Evolutionary conservation across 2,888 invertebrate species (phyloP), one percentile per base, ranked within the genome.

Genomic region (Microlaimidae sp.): DNA sequence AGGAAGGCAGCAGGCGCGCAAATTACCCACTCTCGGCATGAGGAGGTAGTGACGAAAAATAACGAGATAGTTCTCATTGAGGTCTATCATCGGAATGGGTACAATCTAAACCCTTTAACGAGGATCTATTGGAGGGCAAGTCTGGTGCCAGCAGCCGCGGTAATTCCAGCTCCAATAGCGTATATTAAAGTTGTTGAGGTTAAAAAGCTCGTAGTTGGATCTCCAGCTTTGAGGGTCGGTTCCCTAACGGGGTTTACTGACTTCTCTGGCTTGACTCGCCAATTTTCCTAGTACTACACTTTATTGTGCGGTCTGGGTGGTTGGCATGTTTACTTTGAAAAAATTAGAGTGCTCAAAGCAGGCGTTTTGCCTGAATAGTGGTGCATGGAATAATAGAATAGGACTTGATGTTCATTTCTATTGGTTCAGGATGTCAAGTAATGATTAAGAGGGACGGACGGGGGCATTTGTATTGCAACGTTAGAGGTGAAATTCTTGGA

Each of bases 131-230:
- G 75, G 76, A 78, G 77, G 78, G 78, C 76, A 79, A 78, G 77
- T 78, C 78, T 77, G 77, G 77, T 79, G 79, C 78, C 78, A 80
- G 78, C 79, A 79, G 78, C 78, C 77, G 78, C 78, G 78, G 79
- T 79, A 79, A 80, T 77, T 79, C 79, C 78, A 79, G 78, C 78
- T 79, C 78, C 75, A 76, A 76, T 74, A 77, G 77, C 76, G 77
- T 78, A 79, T 80, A 79, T 78, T 78, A 78, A 79, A 77, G 76
- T 79, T 80, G 79, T 77, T 80, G 79, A 78, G 76, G 76, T 78
- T 78, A 76, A 78, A 77, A 76, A 76, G 75, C 73, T 74, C 75
- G 75, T 76, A 75, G 74, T 76, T 74, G 73, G 74, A 76, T 74
- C 63, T 69, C 59, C 58, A 66, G 59, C 58, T 55, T 49, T 53